Evolutionary conservation across 2,888 invertebrate genomes (phyloP).

Genomic region (Cecidostiba fungosa): DNA sequence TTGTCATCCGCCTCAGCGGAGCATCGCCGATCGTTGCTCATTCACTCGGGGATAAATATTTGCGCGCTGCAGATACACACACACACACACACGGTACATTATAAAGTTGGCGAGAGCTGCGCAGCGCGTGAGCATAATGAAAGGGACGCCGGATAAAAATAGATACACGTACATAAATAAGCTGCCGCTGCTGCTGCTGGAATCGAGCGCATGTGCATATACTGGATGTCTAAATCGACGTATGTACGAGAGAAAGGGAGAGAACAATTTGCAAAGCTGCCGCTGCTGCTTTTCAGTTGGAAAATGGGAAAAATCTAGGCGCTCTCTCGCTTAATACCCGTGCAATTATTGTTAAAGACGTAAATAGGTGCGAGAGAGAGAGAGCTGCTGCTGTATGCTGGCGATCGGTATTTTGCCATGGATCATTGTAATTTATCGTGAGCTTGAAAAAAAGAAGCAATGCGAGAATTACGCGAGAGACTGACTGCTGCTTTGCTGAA

Average conservation of each 20-base stretch:
- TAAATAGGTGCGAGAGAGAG: slow-evolving; percentile 28
- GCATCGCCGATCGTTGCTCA: neutral
- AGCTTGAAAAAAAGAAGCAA: slow-evolving; percentile 24
- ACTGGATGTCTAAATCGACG: slow-evolving; percentile 15
- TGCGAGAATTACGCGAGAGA: neutral
- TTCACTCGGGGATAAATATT: slow-evolving; percentile 20
- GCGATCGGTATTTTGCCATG: slow-evolving; percentile 19
- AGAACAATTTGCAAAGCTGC: slow-evolving; percentile 30
- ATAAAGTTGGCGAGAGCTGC: neutral
- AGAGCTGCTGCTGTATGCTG: no score
- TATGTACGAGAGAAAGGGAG: slow-evolving; percentile 27
- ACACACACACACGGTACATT: neutral
- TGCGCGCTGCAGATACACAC: neutral
- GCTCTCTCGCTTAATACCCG: slow-evolving; percentile 15
- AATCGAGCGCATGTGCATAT: slow-evolving; percentile 7
- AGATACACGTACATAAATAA: slow-evolving; percentile 26
- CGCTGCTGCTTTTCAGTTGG: slow-evolving; percentile 1
- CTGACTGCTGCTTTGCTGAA: neutral
- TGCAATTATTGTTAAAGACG: slow-evolving; percentile 37
- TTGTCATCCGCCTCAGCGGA: neutral
- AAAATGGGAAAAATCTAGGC: slow-evolving; percentile 18
- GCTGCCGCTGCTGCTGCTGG: neutral
- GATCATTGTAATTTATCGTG: slow-evolving; percentile 39
- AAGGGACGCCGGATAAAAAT: slow-evolving; percentile 44
- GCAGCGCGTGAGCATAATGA: slow-evolving; percentile 22